These are phyloP conservation scores for Baryphthengus martii DNA, from an alignment of 2,113 vertebrate species.

Conservation along the genomic window DNA sequence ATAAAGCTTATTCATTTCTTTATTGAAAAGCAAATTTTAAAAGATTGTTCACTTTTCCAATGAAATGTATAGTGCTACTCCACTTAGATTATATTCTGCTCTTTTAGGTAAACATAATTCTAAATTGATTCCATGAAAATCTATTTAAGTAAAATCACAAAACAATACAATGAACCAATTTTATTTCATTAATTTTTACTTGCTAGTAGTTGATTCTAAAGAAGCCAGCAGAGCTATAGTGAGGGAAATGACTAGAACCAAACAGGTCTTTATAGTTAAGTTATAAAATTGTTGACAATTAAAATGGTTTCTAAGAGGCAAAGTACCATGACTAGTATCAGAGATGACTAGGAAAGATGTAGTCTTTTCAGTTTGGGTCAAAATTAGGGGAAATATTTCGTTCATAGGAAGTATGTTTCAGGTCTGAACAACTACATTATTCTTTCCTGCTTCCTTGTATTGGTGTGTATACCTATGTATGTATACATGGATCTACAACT, in stretches of 20 bases:
- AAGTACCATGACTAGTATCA: not conserved
- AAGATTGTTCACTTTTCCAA: not conserved
- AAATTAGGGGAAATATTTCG: not conserved
- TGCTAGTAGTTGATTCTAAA: not conserved
- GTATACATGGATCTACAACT: not conserved
- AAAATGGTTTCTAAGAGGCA: not conserved
- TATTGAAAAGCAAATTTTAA: not conserved
- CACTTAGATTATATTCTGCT: not conserved
- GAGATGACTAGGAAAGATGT: not conserved
- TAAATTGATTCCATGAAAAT: not conserved
- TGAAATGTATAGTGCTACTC: not conserved
- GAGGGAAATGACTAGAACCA: not conserved
- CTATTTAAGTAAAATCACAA: not conserved
- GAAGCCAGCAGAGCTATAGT: not conserved
- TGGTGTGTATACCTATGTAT: accelerated
- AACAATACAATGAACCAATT: not conserved
- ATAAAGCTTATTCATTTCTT: not conserved
- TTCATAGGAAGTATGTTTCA: not conserved
- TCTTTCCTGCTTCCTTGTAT: not conserved
- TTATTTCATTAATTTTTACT: not conserved
- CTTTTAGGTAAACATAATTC: not conserved
- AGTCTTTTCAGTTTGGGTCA: not conserved
- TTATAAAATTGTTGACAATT: not conserved
- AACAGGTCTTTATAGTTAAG: not conserved
- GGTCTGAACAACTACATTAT: accelerated